Percentiles rank a stretch among this genome's conserved stretches.
These are phyloP conservation scores for Maconellicoccus hirsutus DNA, from an alignment of 1,140 invertebrate species.

Conservation along the genomic window DNA sequence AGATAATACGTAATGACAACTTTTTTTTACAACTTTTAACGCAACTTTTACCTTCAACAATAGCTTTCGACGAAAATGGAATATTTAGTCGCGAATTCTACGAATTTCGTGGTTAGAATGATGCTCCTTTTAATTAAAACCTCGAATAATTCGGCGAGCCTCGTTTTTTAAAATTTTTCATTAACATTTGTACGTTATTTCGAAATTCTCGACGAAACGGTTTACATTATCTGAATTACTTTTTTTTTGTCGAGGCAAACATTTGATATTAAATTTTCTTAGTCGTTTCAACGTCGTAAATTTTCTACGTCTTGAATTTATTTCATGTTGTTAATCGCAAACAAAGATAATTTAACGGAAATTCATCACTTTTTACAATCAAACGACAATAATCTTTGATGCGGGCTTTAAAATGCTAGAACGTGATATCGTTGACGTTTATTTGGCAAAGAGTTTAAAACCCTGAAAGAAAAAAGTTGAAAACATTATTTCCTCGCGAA, in stretches of 20 bases:
- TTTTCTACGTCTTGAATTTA: too few relatives aligned
- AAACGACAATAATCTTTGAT: too few relatives aligned
- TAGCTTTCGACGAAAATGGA: background rate
- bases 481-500: background rate
- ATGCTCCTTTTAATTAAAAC: background rate
- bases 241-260: background rate
- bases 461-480: background rate
- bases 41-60: background rate
- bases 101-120: background rate
- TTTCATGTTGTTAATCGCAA: too few relatives aligned
- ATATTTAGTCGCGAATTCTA: background rate
- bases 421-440: background rate
- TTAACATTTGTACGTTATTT: too few relatives aligned
- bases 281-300: too few relatives aligned
- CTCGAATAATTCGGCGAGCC: background rate
- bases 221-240: background rate
- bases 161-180: background rate
- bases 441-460: background rate
- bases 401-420: too few relatives aligned
- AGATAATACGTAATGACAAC: background rate
- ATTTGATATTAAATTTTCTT: too few relatives aligned
- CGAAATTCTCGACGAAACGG: too few relatives aligned
- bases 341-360: too few relatives aligned
- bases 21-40: background rate
- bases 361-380: too few relatives aligned